phyloP scores from a whole-genome alignment of 2,888 invertebrate genomes.

The Laspeyria flexula region DNA sequence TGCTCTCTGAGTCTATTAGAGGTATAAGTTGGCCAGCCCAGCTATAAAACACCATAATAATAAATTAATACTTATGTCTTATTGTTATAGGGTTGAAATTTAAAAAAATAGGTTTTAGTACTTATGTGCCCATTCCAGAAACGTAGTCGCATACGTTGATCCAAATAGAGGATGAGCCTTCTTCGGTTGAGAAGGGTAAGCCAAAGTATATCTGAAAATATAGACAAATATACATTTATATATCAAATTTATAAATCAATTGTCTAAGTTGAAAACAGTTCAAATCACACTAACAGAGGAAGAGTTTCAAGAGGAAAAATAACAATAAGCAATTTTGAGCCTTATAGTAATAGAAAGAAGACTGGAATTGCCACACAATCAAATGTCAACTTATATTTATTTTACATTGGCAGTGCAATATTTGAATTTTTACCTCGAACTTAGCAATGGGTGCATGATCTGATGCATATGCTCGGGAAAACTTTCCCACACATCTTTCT shows the following conservation, averaged over 20 bases:
- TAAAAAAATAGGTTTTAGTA: conserved; percentile 61
- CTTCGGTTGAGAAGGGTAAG: conserved; percentile 75
- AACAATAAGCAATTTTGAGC: too few relatives aligned
- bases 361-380: too few relatives aligned
- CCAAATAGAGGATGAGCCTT: conserved; percentile 88
- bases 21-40: conserved; percentile 91
- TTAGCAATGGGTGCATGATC: conserved; percentile 91
- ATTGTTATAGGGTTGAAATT: too few relatives aligned
- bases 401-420: too few relatives aligned
- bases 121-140: conserved; percentile 91
- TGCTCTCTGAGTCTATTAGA: conserved; percentile 85
- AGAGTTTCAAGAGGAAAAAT: too few relatives aligned
- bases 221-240: not conserved
- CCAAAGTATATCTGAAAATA: conserved; percentile 73
- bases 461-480: conserved; percentile 91
- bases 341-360: too few relatives aligned
- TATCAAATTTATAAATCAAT: too few relatives aligned
- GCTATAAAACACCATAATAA: conserved; percentile 58
- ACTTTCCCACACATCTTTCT: conserved; percentile 89
- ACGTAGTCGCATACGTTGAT: conserved; percentile 88
- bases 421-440: conserved; percentile 88
- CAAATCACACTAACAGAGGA: too few relatives aligned
- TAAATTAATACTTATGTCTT: not conserved
- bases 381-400: too few relatives aligned
- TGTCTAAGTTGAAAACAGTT: too few relatives aligned